Evolutionary conservation across 2,113 vertebrate species (phyloP), one percentile per base, ranked within the genome.

Genomic region (Lathamus discolor): DNA sequence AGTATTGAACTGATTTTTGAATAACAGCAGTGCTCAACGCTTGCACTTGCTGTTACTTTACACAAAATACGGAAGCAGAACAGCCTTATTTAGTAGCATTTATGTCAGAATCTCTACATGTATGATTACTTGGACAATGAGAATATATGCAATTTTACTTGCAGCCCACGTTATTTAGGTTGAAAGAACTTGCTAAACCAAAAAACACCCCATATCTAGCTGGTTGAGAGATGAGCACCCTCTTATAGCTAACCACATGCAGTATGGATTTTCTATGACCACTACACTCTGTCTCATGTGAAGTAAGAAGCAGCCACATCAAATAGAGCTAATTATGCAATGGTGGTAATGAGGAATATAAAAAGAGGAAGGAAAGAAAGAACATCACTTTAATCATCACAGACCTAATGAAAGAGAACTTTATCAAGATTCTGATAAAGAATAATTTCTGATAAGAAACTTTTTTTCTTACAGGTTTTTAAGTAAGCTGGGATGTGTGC

Each of bases 1-100:
- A 83, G 59, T 48, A 78, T 35, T 74, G 51, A 91, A 94, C 54
- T 79, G 91, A 55, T 82, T 90, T 85, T 82, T 66, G 84, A 88
- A 86, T 73, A 91, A 81, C 55, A 91, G 52, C 57, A 68, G 52
- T 13, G 19, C 16, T 91, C 67, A 73, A 29, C 76, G 86, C 77
- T 83, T 84, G 78, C 75, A 80, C 79, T 86, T 93, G 27, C 84
- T 86, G 75, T 29, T 81, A 73, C 39, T 52, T 88, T 78, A 35
- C 27, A 75, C 23, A 88, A 90, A 86, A 91, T 46, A 64, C 3
- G 6, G 86, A 90, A 81, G 46, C n/a, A 33, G 23, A 92, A 86
- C 64, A 80, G 28, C 35, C 35, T 41, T 72, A 78, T 52, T 88
- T 75, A 44, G 46, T 46, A 69, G 66, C 37, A 69, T 81, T 78